Evolutionary conservation across 2,113 vertebrate species (phyloP).

Genomic region (Ariopsis seemanni): DNA sequence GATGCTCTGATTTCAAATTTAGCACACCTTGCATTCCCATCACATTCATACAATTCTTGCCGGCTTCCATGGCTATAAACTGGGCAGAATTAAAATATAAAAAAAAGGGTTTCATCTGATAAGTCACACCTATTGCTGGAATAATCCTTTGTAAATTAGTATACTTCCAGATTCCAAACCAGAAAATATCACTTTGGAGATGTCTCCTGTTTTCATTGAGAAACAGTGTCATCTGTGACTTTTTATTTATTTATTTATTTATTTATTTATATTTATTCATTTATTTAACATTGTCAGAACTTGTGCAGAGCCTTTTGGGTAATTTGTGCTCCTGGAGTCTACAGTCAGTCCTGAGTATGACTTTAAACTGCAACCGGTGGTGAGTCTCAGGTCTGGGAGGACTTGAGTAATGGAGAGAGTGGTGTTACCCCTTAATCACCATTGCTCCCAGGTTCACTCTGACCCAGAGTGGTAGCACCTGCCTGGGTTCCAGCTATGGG

Average conservation of each 20-base stretch:
- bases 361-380: no score
- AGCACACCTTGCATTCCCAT: background rate
- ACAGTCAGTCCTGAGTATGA: no score
- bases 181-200: background rate
- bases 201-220: background rate
- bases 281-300: background rate
- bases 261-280: no score
- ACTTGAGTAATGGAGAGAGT: no score
- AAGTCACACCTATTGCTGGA: background rate
- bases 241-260: background rate
- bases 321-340: no score
- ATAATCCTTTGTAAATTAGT: background rate
- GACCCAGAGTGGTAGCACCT: no score
- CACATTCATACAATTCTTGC: background rate
- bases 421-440: no score
- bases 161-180: background rate
- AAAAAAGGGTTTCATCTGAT: background rate
- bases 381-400: no score
- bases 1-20: background rate
- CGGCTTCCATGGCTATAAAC: background rate
- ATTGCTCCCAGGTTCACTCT: no score
- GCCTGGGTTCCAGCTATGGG: no score
- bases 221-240: background rate
- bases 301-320: constrained; percentile 7
- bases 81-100: background rate